Base-by-base conservation (phyloP, 2,113 vertebrate species). In the Pitta sordida region DNA sequence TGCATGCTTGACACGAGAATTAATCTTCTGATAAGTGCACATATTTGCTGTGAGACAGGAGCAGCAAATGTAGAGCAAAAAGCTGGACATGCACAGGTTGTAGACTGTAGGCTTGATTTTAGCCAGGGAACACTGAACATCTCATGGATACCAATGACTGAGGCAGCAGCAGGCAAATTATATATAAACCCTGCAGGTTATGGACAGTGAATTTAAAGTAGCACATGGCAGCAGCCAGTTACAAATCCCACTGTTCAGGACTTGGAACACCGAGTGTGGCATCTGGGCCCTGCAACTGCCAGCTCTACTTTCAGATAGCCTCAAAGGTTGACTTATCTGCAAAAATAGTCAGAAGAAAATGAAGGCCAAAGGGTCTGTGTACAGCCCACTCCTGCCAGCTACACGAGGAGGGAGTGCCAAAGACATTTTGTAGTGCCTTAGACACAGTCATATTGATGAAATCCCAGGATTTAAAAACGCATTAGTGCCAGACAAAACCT, bases 281-380 rank as follows among this genome's bases (percentile, higher is more conserved):
- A 96, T 96, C 90, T 96, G 96, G 70, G 63, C 60, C 63, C 62
- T 65, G 76, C 36, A 83, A 55, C 21, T 90, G 93, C 94, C 94
- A 96, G 49, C 74, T 93, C 49, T 84, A 4, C 48, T 94, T 52
- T 92, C 74, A 64, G 48, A 89, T 53, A 73, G 55, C 59, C 63
- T 83, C 87, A 83, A 81, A 81, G 60, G 59, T 30, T 90, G 43
- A 94, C 55, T 94, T 59, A 71, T 90, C 75, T 88, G 76, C 76
- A 88, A 73, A 76, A 95, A 87, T 1, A 70, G 51, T n/a, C 76
- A 86, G n/a, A 88, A 52, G 60, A 79, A 80, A 44, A 77, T 78
- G 69, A 78, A 88, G 85, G 49, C 65, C 71, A 75, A 51, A 23
- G 39, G 58, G n/a, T 92, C 68, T 48, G 5, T 80, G 53, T 48